Evolutionary conservation across 2,113 vertebrate genomes (phyloP).

Genomic region (Donacobius atricapilla): DNA sequence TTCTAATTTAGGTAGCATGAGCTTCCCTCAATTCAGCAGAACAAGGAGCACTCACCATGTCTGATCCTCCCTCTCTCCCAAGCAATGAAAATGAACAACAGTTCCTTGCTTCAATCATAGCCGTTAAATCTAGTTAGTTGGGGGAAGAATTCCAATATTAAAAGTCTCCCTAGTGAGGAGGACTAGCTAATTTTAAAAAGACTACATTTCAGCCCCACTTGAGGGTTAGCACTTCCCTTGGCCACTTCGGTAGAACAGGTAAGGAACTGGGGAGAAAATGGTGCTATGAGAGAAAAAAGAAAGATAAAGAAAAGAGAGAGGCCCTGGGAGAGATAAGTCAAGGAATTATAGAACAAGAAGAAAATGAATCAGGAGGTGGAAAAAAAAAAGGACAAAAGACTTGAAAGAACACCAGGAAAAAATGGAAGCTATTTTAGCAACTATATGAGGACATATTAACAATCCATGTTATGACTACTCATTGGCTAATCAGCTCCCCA

Average conservation of each 20-base stretch:
- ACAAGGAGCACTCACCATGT: not conserved
- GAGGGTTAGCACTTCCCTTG: not conserved
- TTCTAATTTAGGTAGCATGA: not conserved
- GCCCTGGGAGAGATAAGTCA: not conserved
- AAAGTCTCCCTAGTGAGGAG: not conserved
- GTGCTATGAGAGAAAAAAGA: not conserved
- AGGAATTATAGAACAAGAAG: not conserved
- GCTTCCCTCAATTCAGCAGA: not conserved
- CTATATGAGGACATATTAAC: not conserved
- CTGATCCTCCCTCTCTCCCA: not conserved
- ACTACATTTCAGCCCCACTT: not conserved
- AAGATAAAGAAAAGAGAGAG: not conserved
- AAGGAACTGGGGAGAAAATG: not conserved
- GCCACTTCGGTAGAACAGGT: not conserved
- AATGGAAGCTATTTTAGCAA: not conserved
- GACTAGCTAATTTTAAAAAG: not conserved
- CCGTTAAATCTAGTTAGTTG: not conserved
- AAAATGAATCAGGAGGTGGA: not conserved
- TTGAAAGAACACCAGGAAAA: not conserved
- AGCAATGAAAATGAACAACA: not conserved
- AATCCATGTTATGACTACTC: not conserved
- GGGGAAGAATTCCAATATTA: not conserved
- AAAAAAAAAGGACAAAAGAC: not conserved
- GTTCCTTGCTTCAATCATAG: not conserved
- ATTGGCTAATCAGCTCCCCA: not conserved